Base-by-base conservation (phyloP, 2,888 invertebrate genomes). In the Sericinus montela region DNA sequence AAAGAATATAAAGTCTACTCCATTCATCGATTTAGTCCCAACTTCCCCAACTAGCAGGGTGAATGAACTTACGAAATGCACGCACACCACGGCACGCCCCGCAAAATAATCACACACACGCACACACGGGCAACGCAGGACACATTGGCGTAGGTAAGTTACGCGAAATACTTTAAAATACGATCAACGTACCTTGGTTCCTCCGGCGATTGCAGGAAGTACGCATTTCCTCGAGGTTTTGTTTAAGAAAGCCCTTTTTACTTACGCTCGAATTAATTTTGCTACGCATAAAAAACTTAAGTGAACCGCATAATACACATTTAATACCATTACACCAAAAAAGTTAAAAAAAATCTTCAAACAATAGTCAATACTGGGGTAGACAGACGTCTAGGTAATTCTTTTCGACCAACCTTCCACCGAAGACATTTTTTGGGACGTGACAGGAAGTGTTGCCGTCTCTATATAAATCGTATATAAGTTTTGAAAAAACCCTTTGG, bases 51-150 rank as follows among this genome's bases (percentile, higher is more conserved):
- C 86, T 84, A 75, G 72, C 72, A 73, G 78, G 87, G 84, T 86
- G 86, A 87, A 86, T 65, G 87, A 84, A 84, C 87, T 81, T 73
- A 86, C 87, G 85, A 87, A 87, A 87, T 84, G 80, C 79, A 78
- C 73, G 72, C 89, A 75, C 59, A 62, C 66, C 54, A 55, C 47
- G 54, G 51, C 51, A 43, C 42, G 36, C 41, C 14, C 9, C 36
- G 29, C 16, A 11, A 8, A 37, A 8, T 34, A 6, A 11, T 32
- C 51, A 54, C 55, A 53, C 4, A 23, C 60, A 56, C 55, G 59
- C 63, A 64, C 62, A 51, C 67, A 62, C 62, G 61, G 58, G 58
- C 75, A 78, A 72, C 67, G 56, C 69, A 68, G 65, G 67, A 69
- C 69, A 69, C 63, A 70, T 84, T 81, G 73, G 60, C 69, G 75